A percentile compares a stretch with the other conserved stretches of the same genome.
phyloP scores from a whole-genome alignment of 2,797 vertebrate species.

The Leptatherina wallacei region DNA sequence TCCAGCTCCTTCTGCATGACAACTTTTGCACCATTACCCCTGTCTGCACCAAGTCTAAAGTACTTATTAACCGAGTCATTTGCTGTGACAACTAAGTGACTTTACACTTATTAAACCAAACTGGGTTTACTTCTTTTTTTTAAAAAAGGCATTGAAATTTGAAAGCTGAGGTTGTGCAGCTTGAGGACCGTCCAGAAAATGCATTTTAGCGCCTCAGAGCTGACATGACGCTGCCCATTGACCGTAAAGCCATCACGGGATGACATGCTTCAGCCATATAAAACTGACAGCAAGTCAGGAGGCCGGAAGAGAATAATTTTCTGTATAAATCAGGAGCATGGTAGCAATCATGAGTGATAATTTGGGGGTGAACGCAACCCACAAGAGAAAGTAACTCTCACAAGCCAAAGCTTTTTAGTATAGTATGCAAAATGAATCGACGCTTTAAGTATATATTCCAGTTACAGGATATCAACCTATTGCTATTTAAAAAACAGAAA shows the following conservation, averaged over 20 bases:
- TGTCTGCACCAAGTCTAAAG: not conserved
- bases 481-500: not conserved
- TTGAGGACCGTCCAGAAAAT: not conserved
- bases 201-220: not conserved
- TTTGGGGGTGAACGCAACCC: slow-evolving; percentile 7
- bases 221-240: slow-evolving; percentile 21
- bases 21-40: not conserved
- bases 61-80: not conserved
- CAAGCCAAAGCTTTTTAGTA: not conserved
- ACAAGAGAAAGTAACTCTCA: not conserved
- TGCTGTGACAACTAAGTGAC: not conserved
- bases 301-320: not conserved
- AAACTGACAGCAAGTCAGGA: slow-evolving; percentile 20
- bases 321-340: not conserved
- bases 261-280: slow-evolving; percentile 17
- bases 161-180: not conserved
- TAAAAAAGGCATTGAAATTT: not conserved
- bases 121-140: not conserved
- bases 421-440: not conserved
- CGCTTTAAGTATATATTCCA: not conserved
- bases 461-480: not conserved
- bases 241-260: slow-evolving; percentile 34
- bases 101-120: not conserved
- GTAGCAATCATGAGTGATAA: not conserved
- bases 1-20: not conserved